Base-by-base conservation (phyloP, 1,140 invertebrate species). In the Chelonus insularis region DNA sequence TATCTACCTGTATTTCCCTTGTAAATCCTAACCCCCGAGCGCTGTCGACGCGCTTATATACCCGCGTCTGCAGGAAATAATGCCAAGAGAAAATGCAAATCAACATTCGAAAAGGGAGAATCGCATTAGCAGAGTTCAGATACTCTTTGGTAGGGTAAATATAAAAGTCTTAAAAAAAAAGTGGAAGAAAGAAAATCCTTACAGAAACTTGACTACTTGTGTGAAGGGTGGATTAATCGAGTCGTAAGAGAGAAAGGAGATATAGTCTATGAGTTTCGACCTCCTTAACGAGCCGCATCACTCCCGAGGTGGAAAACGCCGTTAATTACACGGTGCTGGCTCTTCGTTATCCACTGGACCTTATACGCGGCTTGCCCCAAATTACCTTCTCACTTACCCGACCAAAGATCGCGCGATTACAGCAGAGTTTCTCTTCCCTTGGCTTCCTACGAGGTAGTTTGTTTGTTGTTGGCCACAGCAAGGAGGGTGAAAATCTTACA, bases 281-380 rank as follows among this genome's bases (percentile, higher is more conserved):
- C 72, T 62, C 71, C 70, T 65, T 79, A 80, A 81, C 77, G 77
- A 80, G 73, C 56, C 68, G 70, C 71, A 80, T 81, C 78, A 80
- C 72, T 79, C 72, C 68, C 58, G 56, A 68, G 67, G 68, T 68
- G 73, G 69, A 74, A 74, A 74, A 73, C 74, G 66, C 75, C 77
- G 75, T 80, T 80, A 80, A 78, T 81, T 80, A 81, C 68, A 72
- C 72, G 67, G 70, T 55, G 55, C 61, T 64, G 69, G 68, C 68
- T 70, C 71, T 80, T 74, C 73, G 70, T 80, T 80, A 80, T 79
- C 72, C 71, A 43, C 59, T 57, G 58, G 58, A 60, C 58, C 58
- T 60, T 47, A 16, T 1, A 37, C 37, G 71, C 73, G 65, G 76
- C 72, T 77, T 74, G 68, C 67, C 72, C 72, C 61, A 77, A 80